Base-by-base conservation (phyloP, 2,797 vertebrate genomes). In the Takifugu ocellatus region DNA sequence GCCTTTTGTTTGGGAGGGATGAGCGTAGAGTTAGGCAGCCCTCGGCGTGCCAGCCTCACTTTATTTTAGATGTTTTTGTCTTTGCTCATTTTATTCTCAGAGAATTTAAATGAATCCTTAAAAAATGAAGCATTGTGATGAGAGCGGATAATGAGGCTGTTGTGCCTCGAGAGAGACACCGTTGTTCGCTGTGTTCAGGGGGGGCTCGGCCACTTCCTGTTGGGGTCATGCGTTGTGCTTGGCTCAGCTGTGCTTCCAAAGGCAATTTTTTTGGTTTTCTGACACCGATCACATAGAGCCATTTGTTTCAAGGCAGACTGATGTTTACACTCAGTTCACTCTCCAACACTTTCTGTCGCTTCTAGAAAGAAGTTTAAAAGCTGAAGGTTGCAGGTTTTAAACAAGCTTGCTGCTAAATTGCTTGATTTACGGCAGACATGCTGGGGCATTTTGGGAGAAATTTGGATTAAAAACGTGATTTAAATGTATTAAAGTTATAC, bases 41-140 rank as follows among this genome's bases (percentile, higher is more conserved):
- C 27, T 29, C 60, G 42, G 11, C 0, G 0, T 36, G 46, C 25
- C 46, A 11, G 17, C 11, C 25, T 48, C 46, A 25, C 17, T 4
- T 5, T 0, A 6, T 31, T 12, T 51, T 1, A 44, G 14, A 29
- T 50, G 26, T 17, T 17, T 29, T 42, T 53, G 1, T 25, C 14
- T 66, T 44, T 52, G 31, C 43, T 56, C 47, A 43, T 43, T 36
- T 17, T 49, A 39, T 66, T 61, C 66, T 72, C 59, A 52, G 49
- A 66, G 83, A 74, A 83, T 87, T 75, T 82, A 59, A 68, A 84
- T 73, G 62, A 81, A 78, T 61, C 72, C 61, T 46, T 46, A 46
- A 46, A 46, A 66, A 52, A 66, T 61, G 61, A 76, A 55, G 69
- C 84, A 61, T 86, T 81, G 83, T 85, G 60, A 54, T 61, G 24